Conservation (phyloP, 2,888 invertebrate genomes). For the Podotricha telesiphe region DNA sequence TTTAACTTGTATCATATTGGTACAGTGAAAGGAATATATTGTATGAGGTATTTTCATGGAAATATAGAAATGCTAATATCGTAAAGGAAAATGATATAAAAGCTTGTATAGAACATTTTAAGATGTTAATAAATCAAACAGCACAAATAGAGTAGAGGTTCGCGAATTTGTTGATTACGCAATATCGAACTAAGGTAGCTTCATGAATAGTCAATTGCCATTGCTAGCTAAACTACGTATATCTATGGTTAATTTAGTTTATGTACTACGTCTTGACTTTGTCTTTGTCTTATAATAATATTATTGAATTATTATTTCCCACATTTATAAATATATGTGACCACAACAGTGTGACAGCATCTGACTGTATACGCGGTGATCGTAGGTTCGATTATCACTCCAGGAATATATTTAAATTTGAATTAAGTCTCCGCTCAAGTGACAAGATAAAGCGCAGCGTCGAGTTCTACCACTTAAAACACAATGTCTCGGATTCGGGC, state of each 20-base stretch:
- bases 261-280: conserved; percentile 7
- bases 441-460: no score
- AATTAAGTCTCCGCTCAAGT: no score
- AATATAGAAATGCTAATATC: neutral
- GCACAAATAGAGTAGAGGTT: conserved; percentile 11
- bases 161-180: conserved; percentile 27
- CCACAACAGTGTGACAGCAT: no score
- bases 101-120: conserved; percentile 10
- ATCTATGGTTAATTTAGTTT: conserved; percentile 2
- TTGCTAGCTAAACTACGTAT: conserved; percentile 11
- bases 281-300: neutral
- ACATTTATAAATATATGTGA: no score
- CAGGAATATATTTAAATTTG: no score
- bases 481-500: no score
- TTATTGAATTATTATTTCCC: no score
- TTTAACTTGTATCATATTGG: no score
- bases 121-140: conserved; percentile 14
- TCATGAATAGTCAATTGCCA: conserved; percentile 25
- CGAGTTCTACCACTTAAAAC: no score
- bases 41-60: neutral
- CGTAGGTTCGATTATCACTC: no score
- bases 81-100: neutral
- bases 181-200: conserved; percentile 26
- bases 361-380: no score
- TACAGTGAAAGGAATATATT: no score